A percentile compares a stretch with the other conserved stretches of the same genome.
These are phyloP conservation scores for Erebia ligea DNA, from an alignment of 2,888 invertebrate species.

Conservation along the genomic window DNA sequence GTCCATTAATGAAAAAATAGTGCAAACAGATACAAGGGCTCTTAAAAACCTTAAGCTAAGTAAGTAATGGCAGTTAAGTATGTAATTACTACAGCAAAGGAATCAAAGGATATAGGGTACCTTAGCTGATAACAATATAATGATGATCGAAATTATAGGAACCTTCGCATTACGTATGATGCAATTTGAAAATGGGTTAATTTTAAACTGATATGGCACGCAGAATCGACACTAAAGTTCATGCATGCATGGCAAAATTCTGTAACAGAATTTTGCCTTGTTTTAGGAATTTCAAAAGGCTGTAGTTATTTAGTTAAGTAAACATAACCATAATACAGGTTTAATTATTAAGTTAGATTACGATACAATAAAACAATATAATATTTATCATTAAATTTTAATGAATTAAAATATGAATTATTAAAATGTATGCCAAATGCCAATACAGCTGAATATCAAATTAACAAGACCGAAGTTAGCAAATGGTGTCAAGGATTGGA, in stretches of 20 bases:
- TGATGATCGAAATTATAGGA: not conserved
- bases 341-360: not conserved
- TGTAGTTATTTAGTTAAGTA: not conserved
- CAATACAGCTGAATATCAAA: conserved; percentile 10
- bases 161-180: not conserved
- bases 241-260: not conserved
- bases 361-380: too few species aligned
- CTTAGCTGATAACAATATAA: not conserved
- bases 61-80: conserved; percentile 16
- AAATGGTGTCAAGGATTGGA: conserved; percentile 63
- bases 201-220: not conserved
- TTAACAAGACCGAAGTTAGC: conserved; percentile 43
- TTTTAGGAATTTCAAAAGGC: not conserved
- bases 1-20: conserved; percentile 1
- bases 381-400: too few species aligned
- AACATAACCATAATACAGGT: not conserved
- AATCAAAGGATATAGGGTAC: not conserved
- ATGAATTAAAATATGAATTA: too few species aligned
- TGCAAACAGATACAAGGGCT: conserved; percentile 22
- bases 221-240: not conserved
- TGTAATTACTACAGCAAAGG: not conserved
- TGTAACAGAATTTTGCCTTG: conserved; percentile 2
- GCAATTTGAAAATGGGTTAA: not conserved
- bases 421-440: not conserved
- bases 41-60: not conserved